These are phyloP conservation scores for Ranitomeya imitator DNA, from an alignment of 2,113 vertebrate species.

Conservation along the genomic window DNA sequence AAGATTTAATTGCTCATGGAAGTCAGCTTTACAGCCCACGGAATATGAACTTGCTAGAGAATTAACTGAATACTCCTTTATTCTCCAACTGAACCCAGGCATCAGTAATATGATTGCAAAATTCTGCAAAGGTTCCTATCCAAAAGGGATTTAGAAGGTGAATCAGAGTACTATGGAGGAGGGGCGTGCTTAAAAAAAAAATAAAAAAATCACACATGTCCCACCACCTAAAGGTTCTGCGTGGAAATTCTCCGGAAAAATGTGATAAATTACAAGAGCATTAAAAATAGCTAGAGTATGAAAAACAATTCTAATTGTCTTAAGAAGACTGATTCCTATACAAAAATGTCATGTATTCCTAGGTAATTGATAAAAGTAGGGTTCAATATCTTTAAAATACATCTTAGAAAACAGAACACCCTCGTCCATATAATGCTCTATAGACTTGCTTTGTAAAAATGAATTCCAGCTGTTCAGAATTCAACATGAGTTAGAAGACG, in stretches of 20 bases:
- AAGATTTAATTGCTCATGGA: conserved; percentile 13
- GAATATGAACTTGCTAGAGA: conserved; percentile 5
- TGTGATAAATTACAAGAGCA: background rate
- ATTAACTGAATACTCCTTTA: conserved; percentile 11
- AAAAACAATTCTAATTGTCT: background rate
- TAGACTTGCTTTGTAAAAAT: too few species aligned
- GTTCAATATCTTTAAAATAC: background rate
- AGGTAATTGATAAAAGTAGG: background rate
- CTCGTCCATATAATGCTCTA: too few species aligned
- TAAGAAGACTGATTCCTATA: background rate
- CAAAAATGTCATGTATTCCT: background rate
- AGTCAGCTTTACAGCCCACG: background rate
- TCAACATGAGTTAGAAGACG: too few species aligned
- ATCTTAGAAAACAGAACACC: background rate
- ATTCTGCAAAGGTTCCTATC: conserved; percentile 14
- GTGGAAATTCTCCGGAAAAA: background rate
- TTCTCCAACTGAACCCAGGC: conserved; percentile 20
- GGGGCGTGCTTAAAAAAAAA: background rate
- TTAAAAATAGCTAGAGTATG: background rate
- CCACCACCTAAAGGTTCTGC: background rate
- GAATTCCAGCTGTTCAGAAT: too few species aligned
- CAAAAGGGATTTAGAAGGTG: conserved; percentile 11
- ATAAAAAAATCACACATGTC: too few species aligned
- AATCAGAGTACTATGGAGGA: background rate
- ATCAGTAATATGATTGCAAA: conserved; percentile 1